Evolutionary conservation across 2,888 invertebrate species (phyloP), one percentile per base, ranked within the genome.

Genomic region (Drosophila affinis): DNA sequence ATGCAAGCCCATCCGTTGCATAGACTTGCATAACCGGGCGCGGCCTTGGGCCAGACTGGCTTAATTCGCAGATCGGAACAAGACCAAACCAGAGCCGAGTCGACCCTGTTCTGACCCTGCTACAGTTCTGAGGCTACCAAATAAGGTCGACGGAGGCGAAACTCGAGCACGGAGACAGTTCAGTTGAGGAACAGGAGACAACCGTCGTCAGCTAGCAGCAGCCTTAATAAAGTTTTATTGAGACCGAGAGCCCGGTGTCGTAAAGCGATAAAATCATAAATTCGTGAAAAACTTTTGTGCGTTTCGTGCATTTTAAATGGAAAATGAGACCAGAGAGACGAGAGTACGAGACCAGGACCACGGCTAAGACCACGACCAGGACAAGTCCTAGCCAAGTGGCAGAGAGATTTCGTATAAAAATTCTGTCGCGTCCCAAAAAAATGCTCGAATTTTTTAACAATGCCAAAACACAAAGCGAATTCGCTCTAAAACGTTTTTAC

Each of bases 181-280:
- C 77, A 56, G 74, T 39, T 14, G 7, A 6, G 14, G 39, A 14
- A 39, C 39, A 14, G 39, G 6, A 14, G 39, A 39, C 14, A 39
- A 39, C 39, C 39, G 39, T 39, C 52, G 39, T 39, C 52, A 17
- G 65, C 44, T 24, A 17, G 65, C 24, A 17, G 65, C 44, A 32
- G 70, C 56, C 81, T 69, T 77, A 81, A 88, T 85, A 87, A 89
- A 87, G n/a, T 69, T 81, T 86, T 88, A 78, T 80, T 79, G 59
- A 71, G 73, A 60, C 59, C 51, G 46, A 67, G 81, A 70, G 70
- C 48, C 72, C 48, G 18, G 64, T 21, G 82, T 76, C 73, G 62
- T 88, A 88, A 87, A 88, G 65, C 83, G 85, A 82, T 88, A 88
- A 87, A 89, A 70, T 77, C 86, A 85, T 81, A 89, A 89, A 88